phyloP scores from a whole-genome alignment of 2,113 vertebrate genomes.

The Sylvia atricapilla region DNA sequence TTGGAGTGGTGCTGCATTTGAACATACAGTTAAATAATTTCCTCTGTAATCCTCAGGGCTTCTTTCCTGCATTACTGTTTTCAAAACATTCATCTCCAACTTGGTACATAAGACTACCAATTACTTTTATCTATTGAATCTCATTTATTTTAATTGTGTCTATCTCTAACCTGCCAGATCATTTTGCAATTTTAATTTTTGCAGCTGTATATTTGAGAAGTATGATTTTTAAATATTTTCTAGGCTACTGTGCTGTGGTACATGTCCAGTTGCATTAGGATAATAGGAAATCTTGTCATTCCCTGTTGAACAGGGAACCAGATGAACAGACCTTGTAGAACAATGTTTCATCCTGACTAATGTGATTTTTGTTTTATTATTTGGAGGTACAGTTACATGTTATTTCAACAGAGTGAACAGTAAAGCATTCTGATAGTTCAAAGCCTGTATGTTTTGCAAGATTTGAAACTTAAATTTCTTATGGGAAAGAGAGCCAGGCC shows the following conservation, averaged over 20 bases:
- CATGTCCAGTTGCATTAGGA: conserved; percentile 34
- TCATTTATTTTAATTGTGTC: conserved; percentile 38
- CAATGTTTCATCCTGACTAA: background rate
- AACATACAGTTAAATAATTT: conserved; percentile 46
- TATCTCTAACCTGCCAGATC: background rate
- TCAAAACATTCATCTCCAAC: conserved; percentile 18
- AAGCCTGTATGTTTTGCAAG: background rate
- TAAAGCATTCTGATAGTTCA: background rate
- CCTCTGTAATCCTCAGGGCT: background rate
- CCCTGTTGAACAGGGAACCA: background rate
- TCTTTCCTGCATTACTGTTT: background rate
- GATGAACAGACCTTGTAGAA: background rate
- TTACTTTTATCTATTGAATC: conserved; percentile 28
- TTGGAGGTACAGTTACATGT: background rate
- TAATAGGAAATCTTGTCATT: conserved; percentile 29
- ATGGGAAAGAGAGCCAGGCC: background rate
- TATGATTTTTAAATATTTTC: background rate
- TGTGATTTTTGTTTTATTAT: background rate
- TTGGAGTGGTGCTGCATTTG: background rate
- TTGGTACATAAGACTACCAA: background rate
- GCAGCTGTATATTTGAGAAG: conserved; percentile 10
- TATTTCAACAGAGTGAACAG: background rate
- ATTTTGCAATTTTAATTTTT: conserved; percentile 46
- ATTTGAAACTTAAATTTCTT: background rate
- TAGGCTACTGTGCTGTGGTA: background rate